A percentile compares a stretch with the other conserved stretches of the same genome.
These are phyloP conservation scores for Xyrauchen texanus DNA, from an alignment of 2,113 vertebrate species.

Conservation along the genomic window DNA sequence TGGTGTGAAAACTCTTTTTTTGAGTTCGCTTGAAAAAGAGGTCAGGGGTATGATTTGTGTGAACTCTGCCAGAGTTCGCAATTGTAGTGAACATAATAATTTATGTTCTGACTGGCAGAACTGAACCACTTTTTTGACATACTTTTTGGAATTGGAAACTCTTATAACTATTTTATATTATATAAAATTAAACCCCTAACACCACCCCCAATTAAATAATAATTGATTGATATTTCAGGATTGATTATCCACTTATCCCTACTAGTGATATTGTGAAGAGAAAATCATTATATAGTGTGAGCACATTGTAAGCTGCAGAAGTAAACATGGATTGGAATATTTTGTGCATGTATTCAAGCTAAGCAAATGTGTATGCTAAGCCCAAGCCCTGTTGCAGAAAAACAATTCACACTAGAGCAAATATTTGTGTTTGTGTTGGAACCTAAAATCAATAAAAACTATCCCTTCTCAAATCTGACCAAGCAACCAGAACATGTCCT, in stretches of 20 bases:
- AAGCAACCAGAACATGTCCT: not conserved
- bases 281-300: not conserved
- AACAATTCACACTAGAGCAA: slow-evolving; percentile 1
- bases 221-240: not conserved
- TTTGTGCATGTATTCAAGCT: slow-evolving; percentile 6
- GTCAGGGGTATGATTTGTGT: too few relatives aligned
- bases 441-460: slow-evolving; percentile 23
- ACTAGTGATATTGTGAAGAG: not conserved
- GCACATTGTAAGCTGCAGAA: not conserved
- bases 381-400: not conserved
- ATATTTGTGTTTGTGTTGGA: slow-evolving; percentile 6
- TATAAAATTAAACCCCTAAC: too few relatives aligned
- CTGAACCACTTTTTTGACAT: too few relatives aligned
- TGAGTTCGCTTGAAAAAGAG: too few relatives aligned
- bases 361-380: slow-evolving; percentile 1
- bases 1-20: too few relatives aligned
- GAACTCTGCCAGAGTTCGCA: too few relatives aligned
- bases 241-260: too few relatives aligned
- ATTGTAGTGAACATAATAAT: too few relatives aligned
- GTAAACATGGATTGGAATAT: not conserved
- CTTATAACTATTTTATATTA: too few relatives aligned
- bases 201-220: too few relatives aligned
- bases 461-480: slow-evolving; percentile 16
- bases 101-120: too few relatives aligned
- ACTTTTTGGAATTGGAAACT: too few relatives aligned